Evolutionary conservation across 2,113 vertebrate genomes (phyloP).

Genomic region (Ptyas mucosa): DNA sequence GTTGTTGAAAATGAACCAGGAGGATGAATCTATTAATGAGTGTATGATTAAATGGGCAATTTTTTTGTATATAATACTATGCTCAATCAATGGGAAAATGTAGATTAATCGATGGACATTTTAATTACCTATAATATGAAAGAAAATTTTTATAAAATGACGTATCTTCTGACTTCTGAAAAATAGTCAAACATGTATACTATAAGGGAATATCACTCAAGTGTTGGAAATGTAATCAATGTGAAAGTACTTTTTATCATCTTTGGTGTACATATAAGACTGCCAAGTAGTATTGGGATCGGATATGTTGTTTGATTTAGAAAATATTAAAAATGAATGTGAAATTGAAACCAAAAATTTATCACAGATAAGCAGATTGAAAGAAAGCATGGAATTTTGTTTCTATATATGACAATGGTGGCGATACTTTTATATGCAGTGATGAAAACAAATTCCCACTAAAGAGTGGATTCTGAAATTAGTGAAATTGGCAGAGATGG

Average conservation of each 20-base stretch:
- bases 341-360: neutral
- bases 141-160: neutral
- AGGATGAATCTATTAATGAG: neutral
- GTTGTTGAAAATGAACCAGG: neutral
- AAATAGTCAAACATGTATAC: neutral
- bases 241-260: neutral
- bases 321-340: neutral
- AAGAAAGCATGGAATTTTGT: neutral
- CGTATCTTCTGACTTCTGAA: neutral
- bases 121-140: neutral
- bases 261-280: neutral
- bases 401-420: neutral
- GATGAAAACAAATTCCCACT: neutral
- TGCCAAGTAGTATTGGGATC: neutral
- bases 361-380: neutral
- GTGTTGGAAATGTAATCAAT: neutral
- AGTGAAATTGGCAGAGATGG: neutral
- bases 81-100: neutral
- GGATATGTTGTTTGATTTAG: neutral
- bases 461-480: neutral
- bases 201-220: neutral
- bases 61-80: neutral
- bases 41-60: neutral
- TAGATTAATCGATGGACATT: neutral
- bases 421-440: neutral